Evolutionary conservation across 2,888 invertebrate genomes (phyloP).

Genomic region (Apoda limacodes): DNA sequence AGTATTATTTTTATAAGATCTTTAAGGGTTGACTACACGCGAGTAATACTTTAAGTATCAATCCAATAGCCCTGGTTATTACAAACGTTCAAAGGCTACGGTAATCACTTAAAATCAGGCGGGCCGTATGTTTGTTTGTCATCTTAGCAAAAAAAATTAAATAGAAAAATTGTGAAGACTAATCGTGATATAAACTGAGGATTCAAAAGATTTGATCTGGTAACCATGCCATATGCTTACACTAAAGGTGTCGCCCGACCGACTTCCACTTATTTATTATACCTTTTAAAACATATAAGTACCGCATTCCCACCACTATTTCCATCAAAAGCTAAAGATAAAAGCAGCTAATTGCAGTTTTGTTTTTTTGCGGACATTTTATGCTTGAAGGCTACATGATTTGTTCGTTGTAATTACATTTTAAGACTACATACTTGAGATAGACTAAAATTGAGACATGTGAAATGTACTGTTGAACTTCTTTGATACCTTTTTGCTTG

Average conservation of each 20-base stretch:
- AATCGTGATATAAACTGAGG: slow-evolving; percentile 7
- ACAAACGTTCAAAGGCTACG: too few relatives aligned
- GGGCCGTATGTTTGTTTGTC: too few relatives aligned
- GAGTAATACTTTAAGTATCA: too few relatives aligned
- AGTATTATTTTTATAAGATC: too few relatives aligned
- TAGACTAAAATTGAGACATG: not conserved
- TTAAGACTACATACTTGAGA: too few relatives aligned
- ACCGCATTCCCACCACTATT: not conserved
- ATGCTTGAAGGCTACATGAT: not conserved
- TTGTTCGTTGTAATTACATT: too few relatives aligned
- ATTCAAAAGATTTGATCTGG: slow-evolving; percentile 42
- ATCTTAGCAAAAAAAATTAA: slow-evolving; percentile 6
- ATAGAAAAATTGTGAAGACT: not conserved
- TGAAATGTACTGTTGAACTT: slow-evolving; percentile 2
- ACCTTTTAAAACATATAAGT: slow-evolving; percentile 32
- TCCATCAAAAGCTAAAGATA: slow-evolving; percentile 7
- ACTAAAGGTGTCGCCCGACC: slow-evolving; percentile 44
- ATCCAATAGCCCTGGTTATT: too few relatives aligned
- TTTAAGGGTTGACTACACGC: too few relatives aligned
- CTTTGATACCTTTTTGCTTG: too few relatives aligned
- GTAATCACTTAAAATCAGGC: too few relatives aligned
- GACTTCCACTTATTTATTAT: slow-evolving; percentile 38
- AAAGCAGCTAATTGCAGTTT: slow-evolving; percentile 18
- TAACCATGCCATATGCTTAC: slow-evolving; percentile 50
- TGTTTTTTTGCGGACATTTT: slow-evolving; percentile 20